phyloP scores from a whole-genome alignment of 2,888 invertebrate species.

The Pasiphila rectangulata region DNA sequence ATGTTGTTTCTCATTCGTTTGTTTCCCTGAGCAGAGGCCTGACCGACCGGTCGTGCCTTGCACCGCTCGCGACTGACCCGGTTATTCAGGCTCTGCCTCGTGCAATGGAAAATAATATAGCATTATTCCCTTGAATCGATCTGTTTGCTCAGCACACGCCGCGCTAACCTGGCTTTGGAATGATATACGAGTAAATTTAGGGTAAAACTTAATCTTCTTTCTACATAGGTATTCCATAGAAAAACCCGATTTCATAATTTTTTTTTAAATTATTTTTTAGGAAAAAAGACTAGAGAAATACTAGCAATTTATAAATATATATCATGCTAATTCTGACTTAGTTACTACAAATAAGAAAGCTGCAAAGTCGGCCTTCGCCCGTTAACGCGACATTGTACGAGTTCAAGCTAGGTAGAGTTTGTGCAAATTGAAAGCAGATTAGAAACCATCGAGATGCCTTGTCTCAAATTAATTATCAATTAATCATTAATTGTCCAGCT shows the following conservation, averaged over 20 bases:
- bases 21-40: not conserved
- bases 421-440: not conserved
- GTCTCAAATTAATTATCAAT: not conserved
- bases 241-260: no score
- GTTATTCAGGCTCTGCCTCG: constrained; percentile 33
- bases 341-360: no score
- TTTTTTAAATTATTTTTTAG: no score
- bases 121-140: constrained; percentile 35
- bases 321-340: no score
- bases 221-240: no score
- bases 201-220: no score
- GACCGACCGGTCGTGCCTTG: constrained; percentile 27
- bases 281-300: no score
- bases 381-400: not conserved
- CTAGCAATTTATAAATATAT: no score
- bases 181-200: no score
- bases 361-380: not conserved
- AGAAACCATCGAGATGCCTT: not conserved
- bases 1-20: not conserved
- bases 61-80: constrained; percentile 37
- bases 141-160: constrained; percentile 29
- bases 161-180: no score
- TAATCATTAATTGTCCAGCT: no score
- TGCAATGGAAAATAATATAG: constrained; percentile 25
- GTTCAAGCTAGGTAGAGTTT: not conserved